Evolutionary conservation across 2,113 vertebrate genomes (phyloP).

Genomic region (Microcebus ravelobensis): DNA sequence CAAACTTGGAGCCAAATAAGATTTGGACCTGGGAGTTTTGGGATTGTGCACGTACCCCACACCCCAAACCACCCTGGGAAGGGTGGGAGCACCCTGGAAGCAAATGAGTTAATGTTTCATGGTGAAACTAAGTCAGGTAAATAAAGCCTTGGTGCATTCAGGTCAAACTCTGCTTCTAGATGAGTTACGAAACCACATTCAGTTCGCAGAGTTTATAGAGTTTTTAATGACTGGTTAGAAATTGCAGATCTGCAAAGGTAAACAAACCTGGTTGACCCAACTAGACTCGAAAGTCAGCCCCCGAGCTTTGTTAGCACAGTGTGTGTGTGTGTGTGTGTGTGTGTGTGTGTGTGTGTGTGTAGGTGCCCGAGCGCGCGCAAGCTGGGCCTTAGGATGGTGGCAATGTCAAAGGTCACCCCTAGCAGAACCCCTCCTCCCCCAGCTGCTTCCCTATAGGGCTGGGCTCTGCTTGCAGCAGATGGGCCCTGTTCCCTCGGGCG

Average conservation of each 20-base stretch:
- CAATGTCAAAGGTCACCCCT: slow-evolving; percentile 10
- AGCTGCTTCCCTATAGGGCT: not conserved
- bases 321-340: not conserved
- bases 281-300: not conserved
- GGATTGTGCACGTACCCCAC: not conserved
- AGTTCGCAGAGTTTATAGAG: not conserved
- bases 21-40: not conserved
- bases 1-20: not conserved
- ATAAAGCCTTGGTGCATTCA: not conserved
- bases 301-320: accelerated
- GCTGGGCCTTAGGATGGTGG: not conserved
- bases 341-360: too few species aligned
- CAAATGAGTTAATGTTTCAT: not conserved
- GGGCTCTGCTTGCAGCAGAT: not conserved
- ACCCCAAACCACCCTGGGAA: not conserved
- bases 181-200: not conserved
- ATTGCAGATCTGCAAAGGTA: not conserved
- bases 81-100: not conserved
- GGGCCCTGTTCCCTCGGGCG: not conserved
- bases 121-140: not conserved
- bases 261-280: not conserved
- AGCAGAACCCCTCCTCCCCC: not conserved
- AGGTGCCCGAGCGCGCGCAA: accelerated
- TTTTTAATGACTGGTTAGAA: not conserved
- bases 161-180: not conserved